A percentile compares a stretch with the other conserved stretches of the same genome.
Evolutionary conservation across 2,888 invertebrate species (phyloP).

Genomic region (Molanna angustata): DNA sequence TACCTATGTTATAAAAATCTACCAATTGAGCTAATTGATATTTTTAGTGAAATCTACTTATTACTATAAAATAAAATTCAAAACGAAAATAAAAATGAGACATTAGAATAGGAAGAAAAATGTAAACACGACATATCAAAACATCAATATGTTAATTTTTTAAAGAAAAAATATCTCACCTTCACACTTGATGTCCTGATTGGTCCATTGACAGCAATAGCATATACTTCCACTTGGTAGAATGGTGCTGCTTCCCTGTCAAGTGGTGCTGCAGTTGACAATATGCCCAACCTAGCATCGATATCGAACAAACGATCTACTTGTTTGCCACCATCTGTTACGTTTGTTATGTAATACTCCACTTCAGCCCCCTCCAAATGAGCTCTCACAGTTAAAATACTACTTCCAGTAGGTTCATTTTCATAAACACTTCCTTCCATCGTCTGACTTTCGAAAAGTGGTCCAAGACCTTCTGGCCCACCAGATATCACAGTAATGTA

Average conservation of each 20-base stretch:
- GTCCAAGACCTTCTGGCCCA: slow-evolving; percentile 51
- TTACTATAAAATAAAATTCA: no score
- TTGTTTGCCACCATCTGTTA: slow-evolving; percentile 68
- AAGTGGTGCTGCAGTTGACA: slow-evolving; percentile 79
- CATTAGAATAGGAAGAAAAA: no score
- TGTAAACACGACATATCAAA: neutral
- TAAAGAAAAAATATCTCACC: slow-evolving; percentile 56
- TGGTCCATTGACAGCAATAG: slow-evolving; percentile 69
- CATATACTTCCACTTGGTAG: slow-evolving; percentile 84
- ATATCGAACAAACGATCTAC: slow-evolving; percentile 90
- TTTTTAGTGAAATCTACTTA: no score
- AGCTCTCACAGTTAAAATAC: slow-evolving; percentile 77
- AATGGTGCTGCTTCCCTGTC: slow-evolving; percentile 83
- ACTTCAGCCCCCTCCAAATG: slow-evolving; percentile 64
- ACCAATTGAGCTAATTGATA: no score
- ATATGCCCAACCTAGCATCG: slow-evolving; percentile 81
- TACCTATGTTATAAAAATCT: neutral
- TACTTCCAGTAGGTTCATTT: slow-evolving; percentile 84
- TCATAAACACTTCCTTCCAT: slow-evolving; percentile 74
- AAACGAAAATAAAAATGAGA: no score
- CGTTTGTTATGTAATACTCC: slow-evolving; percentile 89
- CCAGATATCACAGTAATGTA: slow-evolving; percentile 80
- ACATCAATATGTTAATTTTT: neutral
- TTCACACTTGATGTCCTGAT: slow-evolving; percentile 78
- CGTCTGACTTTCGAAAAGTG: slow-evolving; percentile 44